Base-by-base conservation (phyloP, 1,140 invertebrate species). In the Pygmarrhopalites habei region DNA sequence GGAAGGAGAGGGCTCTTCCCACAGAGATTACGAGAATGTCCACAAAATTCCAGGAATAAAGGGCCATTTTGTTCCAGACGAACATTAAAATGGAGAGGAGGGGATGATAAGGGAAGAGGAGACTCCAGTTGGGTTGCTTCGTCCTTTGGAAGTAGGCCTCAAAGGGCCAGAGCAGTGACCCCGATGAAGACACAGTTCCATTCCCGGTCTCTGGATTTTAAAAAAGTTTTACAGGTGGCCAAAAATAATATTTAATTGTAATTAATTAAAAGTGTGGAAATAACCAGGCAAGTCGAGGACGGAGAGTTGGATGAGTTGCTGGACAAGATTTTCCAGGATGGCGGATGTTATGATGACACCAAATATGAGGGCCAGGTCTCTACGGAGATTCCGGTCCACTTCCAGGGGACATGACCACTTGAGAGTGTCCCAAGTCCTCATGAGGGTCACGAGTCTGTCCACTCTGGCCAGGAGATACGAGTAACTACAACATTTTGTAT, bases 31-130 rank as follows among this genome's bases (percentile, higher is more conserved):
- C 44, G 23, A 63, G 46, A 32, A 67, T 14, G 29, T 67, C 65
- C 17, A 60, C 29, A 46, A 60, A 63, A 60, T 67, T 67, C 65
- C 65, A 67, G 25, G 56, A 43, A n/a, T 59, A 55, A 15, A 63
- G 7, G 2, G 47, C 1, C 25, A 63, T 47, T 17, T 62, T 67
- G 29, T 67, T 52, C 23, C 56, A 35, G 21, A 60, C 10, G 32
- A 67, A 63, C n/a, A 59, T 30, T 2, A 62, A 3, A 1, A 59
- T 1, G 17, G 49, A 19, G 3, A 59, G n/a, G 28, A 28, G 10
- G 15, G 32, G 44, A 19, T 56, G 46, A 46, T 63, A 63, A 19
- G 55, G 35, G 39, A 63, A 14, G 19, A 57, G 25, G 1, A 58
- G 5, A 15, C 1, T 14, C 65, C 65, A 66, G 25, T 59, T 17